phyloP scores from a whole-genome alignment of 92 coral and sea anemone species.

The Zoanthus gigantus region DNA sequence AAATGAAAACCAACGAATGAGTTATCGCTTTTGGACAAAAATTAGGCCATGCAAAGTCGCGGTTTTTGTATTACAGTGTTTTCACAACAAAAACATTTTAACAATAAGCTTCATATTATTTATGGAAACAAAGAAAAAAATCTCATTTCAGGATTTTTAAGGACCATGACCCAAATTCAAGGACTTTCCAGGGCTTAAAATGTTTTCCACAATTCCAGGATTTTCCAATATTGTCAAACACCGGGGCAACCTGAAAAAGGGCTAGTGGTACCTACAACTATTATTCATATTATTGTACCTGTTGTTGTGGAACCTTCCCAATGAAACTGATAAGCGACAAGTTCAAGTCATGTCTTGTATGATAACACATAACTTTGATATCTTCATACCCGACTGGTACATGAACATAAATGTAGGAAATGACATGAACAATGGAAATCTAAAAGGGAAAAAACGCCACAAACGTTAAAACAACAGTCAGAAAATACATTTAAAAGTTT shows the following conservation, averaged over 20 bases:
- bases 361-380: constrained; percentile 20
- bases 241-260: neutral
- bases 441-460: neutral
- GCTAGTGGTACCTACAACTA: neutral
- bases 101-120: no score
- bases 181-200: no score
- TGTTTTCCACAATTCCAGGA: no score
- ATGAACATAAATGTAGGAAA: constrained; percentile 50
- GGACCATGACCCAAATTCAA: no score
- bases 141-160: no score
- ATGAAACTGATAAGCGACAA: constrained; percentile 53
- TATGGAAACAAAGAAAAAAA: no score
- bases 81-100: no score
- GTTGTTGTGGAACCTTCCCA: constrained; percentile 66
- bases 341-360: constrained; percentile 65
- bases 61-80: no score
- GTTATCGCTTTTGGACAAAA: no score
- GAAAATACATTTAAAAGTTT: neutral
- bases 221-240: no score
- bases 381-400: constrained; percentile 60
- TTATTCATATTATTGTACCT: constrained; percentile 49
- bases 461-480: neutral
- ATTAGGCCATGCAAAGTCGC: no score
- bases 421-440: constrained; percentile 52
- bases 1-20: no score